Base-by-base conservation (phyloP, 2,113 vertebrate species). In the Microtus oregoni region DNA sequence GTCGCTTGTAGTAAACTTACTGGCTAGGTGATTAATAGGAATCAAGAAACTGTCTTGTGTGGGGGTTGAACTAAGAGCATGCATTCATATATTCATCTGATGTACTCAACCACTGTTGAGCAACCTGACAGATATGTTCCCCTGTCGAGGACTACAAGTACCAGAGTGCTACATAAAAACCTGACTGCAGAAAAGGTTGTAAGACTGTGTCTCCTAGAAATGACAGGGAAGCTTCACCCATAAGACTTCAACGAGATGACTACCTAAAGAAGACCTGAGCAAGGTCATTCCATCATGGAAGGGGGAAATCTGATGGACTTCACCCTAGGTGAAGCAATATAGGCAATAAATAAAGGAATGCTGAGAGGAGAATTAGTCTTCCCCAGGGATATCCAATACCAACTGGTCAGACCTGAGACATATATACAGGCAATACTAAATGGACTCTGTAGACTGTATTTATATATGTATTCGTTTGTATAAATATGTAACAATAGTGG, bases 11-110 rank as follows among this genome's bases (percentile, higher is more conserved):
- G 44, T 65, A 94, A 81, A 86, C 65, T 63, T 72, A 35, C 63
- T 92, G 92, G 58, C 47, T 77, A 91, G n/a, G 19, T 61, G 90
- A 65, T 95, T 88, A 85, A 72, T 47, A 96, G 89, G 67, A 90
- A 96, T 58, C 26, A 95, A 92, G 47, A 86, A 89, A 89, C 12
- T 87, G 38, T 86, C 67, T 55, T 67, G 12, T 91, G 77, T 89
- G 85, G 89, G 67, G 61, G 35, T n/a, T 92, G 82, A 95, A 67
- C 73, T 72, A 94, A 95, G 7, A 63, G n/a, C 24, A 28, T 82
- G 10, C 50, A 35, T 82, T 58, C 41, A 55, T 11, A 61, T 20
- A 30, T 32, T 96, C 20, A 20, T 77, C 61, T 15, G 88, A 47
- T 65, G 58, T 73, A 65, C 41, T 95, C 22, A 32, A 20, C 83